A percentile compares a stretch with the other conserved stretches of the same genome.
These are phyloP conservation scores for Sakesphorus luctuosus DNA, from an alignment of 2,113 vertebrate genomes.

Conservation along the genomic window DNA sequence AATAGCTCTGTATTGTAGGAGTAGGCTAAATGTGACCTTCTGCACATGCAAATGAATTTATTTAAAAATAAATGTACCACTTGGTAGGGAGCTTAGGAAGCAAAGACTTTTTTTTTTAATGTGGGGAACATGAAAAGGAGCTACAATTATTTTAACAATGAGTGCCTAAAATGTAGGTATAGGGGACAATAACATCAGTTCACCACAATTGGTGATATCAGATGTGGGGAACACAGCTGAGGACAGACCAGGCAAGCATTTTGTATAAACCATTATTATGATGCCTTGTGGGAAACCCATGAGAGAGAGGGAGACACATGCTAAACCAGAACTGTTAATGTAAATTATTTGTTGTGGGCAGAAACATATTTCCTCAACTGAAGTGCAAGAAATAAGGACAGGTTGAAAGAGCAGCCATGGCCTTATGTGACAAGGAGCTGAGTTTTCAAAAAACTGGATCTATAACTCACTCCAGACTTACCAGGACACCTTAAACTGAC, in stretches of 20 bases:
- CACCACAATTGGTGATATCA: not conserved
- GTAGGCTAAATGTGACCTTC: not conserved
- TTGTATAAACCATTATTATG: not conserved
- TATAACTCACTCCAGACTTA: not conserved
- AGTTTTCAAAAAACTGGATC: not conserved
- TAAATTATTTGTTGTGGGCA: not conserved
- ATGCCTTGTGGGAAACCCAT: not conserved
- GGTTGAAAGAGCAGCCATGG: not conserved
- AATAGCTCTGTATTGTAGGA: not conserved
- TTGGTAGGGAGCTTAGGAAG: not conserved
- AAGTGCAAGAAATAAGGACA: not conserved
- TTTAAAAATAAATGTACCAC: not conserved
- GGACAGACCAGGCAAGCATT: not conserved
- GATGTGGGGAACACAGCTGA: rapidly evolving
- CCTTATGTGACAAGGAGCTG: not conserved
- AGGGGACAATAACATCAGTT: not conserved
- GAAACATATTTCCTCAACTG: not conserved
- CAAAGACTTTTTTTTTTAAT: not conserved
- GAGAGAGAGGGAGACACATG: not conserved
- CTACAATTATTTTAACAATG: not conserved
- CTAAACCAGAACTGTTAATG: not conserved
- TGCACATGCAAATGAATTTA: not conserved
- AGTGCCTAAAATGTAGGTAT: not conserved
- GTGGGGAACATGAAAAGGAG: not conserved
- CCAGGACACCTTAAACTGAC: no score